Evolutionary conservation across 2,797 vertebrate species (phyloP), one percentile per base, ranked within the genome.

Genomic region (Hoplostethus atlanticus): DNA sequence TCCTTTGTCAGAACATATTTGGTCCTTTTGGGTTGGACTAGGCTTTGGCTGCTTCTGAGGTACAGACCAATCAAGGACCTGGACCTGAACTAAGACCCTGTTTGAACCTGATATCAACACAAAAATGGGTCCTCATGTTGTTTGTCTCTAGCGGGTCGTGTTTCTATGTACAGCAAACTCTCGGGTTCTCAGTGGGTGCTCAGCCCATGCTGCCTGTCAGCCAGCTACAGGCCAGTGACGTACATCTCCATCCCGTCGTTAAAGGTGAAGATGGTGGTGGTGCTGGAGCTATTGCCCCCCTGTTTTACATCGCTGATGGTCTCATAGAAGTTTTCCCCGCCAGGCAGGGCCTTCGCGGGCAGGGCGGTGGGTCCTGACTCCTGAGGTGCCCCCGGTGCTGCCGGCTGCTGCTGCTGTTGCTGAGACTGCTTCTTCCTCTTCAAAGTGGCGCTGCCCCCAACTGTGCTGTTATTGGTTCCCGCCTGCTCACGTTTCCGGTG

Each of bases 201-300:
- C 65, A 77, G 71, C 65, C 77, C 42, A 3, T 44, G 64, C 64
- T 52, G 65, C 55, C 30, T 51, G 53, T 67, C 68, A 73, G 65
- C 46, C 47, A 65, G 77, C 90, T 95, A 96, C 90, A 96, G 91
- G 66, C 95, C 95, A 0, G 95, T 96, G 85, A 95, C 94, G 2
- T 96, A 95, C 95, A 96, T 96, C 90, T 96, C 95, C 93, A 95
- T 95, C 64, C 95, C 95, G 13, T 95, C 95, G 47, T 96, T 95
- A 83, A 96, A 95, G 51, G 94, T 96, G 85, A 96, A 95, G 83
- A 96, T 94, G 84, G 95, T 96, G 83, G 95, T 96, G 86, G 94
- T 95, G 84, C 94, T 92, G 64, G 93, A 90, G 85, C 84, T 84
- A 73, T 68, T 91, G 67, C 36, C 88, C 42, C 91, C 94, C 83